Conservation (phyloP, 2,888 invertebrate genomes). For the Eurytoma adleriae region DNA sequence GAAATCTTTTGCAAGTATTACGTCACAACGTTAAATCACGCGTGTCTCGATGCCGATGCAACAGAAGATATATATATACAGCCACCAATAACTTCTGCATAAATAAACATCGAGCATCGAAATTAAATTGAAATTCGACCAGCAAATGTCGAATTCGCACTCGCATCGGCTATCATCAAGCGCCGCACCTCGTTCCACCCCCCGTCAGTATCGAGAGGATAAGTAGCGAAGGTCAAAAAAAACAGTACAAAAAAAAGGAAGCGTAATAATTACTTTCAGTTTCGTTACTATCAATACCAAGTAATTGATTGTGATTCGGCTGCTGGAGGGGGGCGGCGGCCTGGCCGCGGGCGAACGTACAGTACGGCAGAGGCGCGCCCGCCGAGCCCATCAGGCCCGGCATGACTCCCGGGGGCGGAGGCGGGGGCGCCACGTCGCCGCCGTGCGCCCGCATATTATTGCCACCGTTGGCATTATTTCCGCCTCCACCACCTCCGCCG, state of each 20-base stretch:
- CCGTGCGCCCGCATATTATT: constrained; percentile 37
- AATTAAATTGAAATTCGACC: too few relatives aligned
- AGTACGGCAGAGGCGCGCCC: constrained; percentile 31
- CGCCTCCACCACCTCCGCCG: neutral
- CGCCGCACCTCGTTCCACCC: neutral
- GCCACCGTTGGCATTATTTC: too few relatives aligned
- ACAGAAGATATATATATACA: too few relatives aligned
- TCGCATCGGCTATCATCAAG: neutral
- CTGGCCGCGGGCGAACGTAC: constrained; percentile 32
- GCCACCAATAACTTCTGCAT: too few relatives aligned
- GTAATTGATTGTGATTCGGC: constrained; percentile 51
- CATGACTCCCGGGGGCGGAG: constrained; percentile 45
- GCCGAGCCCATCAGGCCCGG: constrained; percentile 45
- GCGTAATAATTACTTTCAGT: constrained; percentile 18
- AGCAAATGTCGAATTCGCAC: neutral
- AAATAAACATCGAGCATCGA: too few relatives aligned
- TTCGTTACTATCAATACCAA: constrained; percentile 48
- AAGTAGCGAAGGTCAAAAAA: constrained; percentile 7
- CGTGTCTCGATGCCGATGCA: constrained; percentile 1
- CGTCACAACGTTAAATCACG: neutral
- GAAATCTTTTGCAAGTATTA: neutral
- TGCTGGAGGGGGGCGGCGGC: constrained; percentile 27
- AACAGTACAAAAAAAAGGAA: constrained; percentile 17
- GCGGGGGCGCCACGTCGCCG: constrained; percentile 24
- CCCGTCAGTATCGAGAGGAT: neutral